A percentile compares a stretch with the other conserved stretches of the same genome.
phyloP scores from a whole-genome alignment of 2,888 invertebrate genomes.

The Sesamia inferens region DNA sequence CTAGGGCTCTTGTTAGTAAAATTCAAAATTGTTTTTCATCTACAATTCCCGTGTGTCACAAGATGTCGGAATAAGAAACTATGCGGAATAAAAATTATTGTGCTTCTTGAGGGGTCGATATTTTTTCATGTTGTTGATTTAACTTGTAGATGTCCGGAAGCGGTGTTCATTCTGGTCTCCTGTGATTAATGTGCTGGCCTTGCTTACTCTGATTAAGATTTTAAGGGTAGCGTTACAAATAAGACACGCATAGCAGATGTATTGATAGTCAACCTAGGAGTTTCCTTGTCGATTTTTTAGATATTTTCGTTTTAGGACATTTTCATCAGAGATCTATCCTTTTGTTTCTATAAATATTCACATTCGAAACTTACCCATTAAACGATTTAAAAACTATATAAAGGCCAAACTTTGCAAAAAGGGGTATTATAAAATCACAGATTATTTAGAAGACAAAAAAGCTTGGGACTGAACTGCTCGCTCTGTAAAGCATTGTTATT shows the following conservation, averaged over 20 bases:
- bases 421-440: too few relatives aligned
- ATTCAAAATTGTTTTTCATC: neutral
- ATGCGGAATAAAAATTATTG: slow-evolving; percentile 74
- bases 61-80: slow-evolving; percentile 56
- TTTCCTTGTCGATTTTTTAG: neutral
- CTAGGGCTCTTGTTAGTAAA: neutral
- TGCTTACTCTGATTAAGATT: slow-evolving; percentile 63
- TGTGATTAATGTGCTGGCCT: slow-evolving; percentile 70
- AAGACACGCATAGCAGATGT: slow-evolving; percentile 55
- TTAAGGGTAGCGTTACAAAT: slow-evolving; percentile 64
- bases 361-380: too few relatives aligned
- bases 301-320: neutral
- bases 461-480: too few relatives aligned
- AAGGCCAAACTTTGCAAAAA: too few relatives aligned
- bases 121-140: slow-evolving; percentile 70
- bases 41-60: slow-evolving; percentile 57
- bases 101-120: slow-evolving; percentile 71
- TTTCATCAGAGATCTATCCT: neutral
- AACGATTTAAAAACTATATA: too few relatives aligned
- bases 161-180: slow-evolving; percentile 65
- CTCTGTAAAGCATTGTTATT: too few relatives aligned
- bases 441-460: too few relatives aligned
- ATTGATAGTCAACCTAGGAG: slow-evolving; percentile 28
- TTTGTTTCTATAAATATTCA: neutral
- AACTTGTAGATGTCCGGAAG: slow-evolving; percentile 72